Base-by-base conservation (phyloP, 2,888 invertebrate genomes). In the Eilema griseolum region DNA sequence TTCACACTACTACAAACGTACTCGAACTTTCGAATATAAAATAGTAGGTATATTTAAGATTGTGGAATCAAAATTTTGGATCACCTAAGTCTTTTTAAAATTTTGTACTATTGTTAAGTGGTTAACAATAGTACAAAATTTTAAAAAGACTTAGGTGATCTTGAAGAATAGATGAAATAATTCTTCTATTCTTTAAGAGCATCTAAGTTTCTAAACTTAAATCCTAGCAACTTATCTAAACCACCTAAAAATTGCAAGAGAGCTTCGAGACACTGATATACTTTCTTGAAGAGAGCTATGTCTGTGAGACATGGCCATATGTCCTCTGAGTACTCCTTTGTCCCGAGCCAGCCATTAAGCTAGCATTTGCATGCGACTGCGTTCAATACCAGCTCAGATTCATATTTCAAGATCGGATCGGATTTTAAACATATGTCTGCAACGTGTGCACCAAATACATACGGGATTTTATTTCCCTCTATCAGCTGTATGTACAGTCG, bases 341-440 rank as follows among this genome's bases (percentile, higher is more conserved):
- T 77, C 69, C 75, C 69, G 26, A 63, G 46, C 66, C 26, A 70
- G 41, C 69, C 64, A 78, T 75, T 70, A 64, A 60, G 60, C 68
- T 57, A 28, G 16, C n/a, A 80, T 81, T 80, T 78, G 72, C 79
- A 81, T 79, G 73, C 70, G 78, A 69, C 72, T 72, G 69, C 63
- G 72, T 63, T 77, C 77, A 81, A 76, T 79, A 67, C 62, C 20
- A 61, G 28, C 67, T 41, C 57, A 61, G 73, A 65, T 67, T 37
- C 61, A 70, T 73, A 77, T 73, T 72, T 72, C 75, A 65, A 66
- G 31, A 68, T 65, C 20, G 69, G 67, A 69, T 70, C 63, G 70
- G 61, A 66, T 73, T 73, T 61, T 66, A 70, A 75, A 73, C 73
- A 72, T 14, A 2, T 70, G 61, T 61, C 37, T 69, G 71, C 80